Conservation (phyloP, 2,797 vertebrate species). For the Sitta carolinensis region DNA sequence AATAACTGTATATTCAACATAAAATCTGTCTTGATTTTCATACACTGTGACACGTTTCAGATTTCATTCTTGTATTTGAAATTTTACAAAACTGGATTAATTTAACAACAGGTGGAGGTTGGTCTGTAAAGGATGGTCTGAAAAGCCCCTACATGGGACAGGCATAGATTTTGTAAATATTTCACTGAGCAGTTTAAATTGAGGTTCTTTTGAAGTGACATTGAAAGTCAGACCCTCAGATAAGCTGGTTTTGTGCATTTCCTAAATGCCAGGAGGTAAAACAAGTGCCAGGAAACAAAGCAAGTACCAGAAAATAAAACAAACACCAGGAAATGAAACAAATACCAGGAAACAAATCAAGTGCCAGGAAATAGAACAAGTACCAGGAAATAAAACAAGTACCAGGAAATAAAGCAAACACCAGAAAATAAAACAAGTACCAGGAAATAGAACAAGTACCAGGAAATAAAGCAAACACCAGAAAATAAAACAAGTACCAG, state of each 20-base stretch:
- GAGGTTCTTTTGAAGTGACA: not conserved
- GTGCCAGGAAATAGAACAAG: not conserved
- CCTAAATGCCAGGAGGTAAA: not conserved
- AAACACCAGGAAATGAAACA: not conserved
- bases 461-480: no score
- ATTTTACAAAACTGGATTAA: not conserved
- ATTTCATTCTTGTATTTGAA: not conserved
- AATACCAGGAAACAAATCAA: not conserved
- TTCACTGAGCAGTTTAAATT: not conserved
- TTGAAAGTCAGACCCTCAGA: not conserved
- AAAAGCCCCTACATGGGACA: not conserved
- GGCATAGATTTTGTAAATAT: not conserved
- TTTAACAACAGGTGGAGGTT: not conserved
- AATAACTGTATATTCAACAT: fast-evolving
- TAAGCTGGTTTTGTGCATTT: not conserved
- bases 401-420: no score
- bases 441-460: no score
- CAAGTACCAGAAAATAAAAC: not conserved
- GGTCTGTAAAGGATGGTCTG: not conserved
- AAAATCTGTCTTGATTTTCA: not conserved
- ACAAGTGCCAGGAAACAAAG: not conserved
- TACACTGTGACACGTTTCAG: fast-evolving
- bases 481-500: no score
- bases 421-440: no score
- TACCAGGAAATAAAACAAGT: no score